Evolutionary conservation across 1,140 invertebrate genomes (phyloP).

Genomic region (Zaprionus davidi): DNA sequence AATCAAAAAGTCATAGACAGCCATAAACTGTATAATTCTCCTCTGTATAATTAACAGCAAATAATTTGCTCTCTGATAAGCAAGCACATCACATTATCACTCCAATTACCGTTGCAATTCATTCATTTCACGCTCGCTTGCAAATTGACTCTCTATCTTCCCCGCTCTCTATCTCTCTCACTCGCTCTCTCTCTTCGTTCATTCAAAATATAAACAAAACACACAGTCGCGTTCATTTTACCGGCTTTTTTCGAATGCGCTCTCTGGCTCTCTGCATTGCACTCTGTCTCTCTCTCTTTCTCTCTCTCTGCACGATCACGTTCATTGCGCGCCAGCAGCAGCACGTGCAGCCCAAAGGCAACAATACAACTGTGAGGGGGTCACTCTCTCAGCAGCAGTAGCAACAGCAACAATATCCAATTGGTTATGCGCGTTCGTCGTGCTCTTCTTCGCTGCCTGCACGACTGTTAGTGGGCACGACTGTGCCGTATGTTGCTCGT

Average conservation of each 20-base stretch:
- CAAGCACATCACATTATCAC: background rate
- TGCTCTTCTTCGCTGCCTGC: background rate
- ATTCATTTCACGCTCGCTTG: background rate
- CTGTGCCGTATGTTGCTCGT: background rate
- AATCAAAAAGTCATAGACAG: background rate
- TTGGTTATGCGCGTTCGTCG: conserved; percentile 25
- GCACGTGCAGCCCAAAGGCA: conserved; percentile 52
- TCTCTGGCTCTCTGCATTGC: background rate
- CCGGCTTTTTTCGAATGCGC: conserved; percentile 58
- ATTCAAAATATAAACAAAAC: conserved; percentile 71
- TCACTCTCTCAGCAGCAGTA: conserved; percentile 16
- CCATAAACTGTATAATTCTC: background rate
- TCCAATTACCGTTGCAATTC: conserved; percentile 11
- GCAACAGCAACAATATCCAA: background rate
- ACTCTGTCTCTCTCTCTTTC: conserved; percentile 6
- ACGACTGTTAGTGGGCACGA: background rate
- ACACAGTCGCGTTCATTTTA: conserved; percentile 53
- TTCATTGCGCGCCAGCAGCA: conserved; percentile 9
- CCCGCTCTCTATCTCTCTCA: background rate
- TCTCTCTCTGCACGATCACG: background rate
- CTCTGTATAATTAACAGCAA: background rate
- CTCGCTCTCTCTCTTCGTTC: conserved; percentile 19
- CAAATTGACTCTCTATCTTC: background rate
- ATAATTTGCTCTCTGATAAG: background rate
- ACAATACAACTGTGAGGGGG: conserved; percentile 37